phyloP scores from a whole-genome alignment of 2,888 invertebrate genomes.

The Morpho deidamia region DNA sequence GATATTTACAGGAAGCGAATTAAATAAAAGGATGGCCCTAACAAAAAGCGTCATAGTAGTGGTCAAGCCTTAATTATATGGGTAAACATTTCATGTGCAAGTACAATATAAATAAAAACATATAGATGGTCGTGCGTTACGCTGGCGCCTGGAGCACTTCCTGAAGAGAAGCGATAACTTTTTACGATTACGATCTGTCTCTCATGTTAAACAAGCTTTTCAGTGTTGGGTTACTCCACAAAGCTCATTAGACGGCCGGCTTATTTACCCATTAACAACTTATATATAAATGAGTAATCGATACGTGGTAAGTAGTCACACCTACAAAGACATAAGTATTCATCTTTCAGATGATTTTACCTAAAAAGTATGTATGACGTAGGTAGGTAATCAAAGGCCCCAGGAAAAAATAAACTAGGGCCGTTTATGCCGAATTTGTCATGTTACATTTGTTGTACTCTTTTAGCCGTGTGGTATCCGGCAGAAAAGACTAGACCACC shows the following conservation, averaged over 20 bases:
- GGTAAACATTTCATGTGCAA: slow-evolving; percentile 3
- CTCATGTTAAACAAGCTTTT: slow-evolving; percentile 29
- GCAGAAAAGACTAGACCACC: too few species aligned
- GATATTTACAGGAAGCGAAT: too few species aligned
- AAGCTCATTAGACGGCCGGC: not conserved
- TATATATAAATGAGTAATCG: not conserved
- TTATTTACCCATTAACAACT: not conserved
- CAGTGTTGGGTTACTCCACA: slow-evolving; percentile 10
- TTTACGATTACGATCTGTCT: slow-evolving; percentile 32
- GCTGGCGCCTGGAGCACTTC: slow-evolving; percentile 31
- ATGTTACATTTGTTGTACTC: too few species aligned
- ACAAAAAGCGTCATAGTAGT: too few species aligned
- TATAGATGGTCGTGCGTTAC: slow-evolving; percentile 11
- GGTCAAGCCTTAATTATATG: too few species aligned
- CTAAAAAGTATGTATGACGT: not conserved
- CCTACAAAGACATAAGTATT: too few species aligned
- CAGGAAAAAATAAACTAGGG: too few species aligned
- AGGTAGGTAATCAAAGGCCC: not conserved
- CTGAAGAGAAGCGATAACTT: slow-evolving; percentile 33
- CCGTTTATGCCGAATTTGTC: too few species aligned
- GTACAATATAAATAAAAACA: slow-evolving; percentile 5
- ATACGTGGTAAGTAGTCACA: not conserved
- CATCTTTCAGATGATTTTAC: not conserved
- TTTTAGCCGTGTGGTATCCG: too few species aligned
- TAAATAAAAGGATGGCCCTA: too few species aligned